Percentiles rank a stretch among this genome's conserved stretches.
Conservation (phyloP, 2,113 vertebrate species). For the Progne subis region DNA sequence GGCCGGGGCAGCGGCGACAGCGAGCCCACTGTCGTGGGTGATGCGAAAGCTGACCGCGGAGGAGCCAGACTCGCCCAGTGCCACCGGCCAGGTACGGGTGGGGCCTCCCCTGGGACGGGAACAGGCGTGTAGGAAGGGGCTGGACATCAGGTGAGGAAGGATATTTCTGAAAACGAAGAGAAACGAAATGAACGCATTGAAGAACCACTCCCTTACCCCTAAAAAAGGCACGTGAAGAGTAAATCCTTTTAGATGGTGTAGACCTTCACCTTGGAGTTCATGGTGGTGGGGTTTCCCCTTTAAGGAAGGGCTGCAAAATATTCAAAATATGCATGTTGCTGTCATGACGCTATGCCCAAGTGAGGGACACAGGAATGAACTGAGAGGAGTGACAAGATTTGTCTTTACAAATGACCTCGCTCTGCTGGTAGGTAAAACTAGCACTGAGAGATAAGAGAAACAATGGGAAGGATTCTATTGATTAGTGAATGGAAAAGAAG, state of each 20-base stretch:
- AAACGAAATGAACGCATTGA: neutral
- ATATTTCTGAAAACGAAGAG: neutral
- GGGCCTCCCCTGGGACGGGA: neutral
- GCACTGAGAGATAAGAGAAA: too few relatives aligned
- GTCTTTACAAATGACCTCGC: too few relatives aligned
- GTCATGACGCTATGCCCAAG: neutral
- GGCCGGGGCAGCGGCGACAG: too few relatives aligned
- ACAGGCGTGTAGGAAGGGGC: neutral
- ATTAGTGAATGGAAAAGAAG: too few relatives aligned
- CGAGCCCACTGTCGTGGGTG: too few relatives aligned
- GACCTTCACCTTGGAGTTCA: neutral
- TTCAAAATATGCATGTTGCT: neutral
- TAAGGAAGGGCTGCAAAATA: neutral
- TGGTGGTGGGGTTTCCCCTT: neutral
- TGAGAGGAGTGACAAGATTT: too few relatives aligned
- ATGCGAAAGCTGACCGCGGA: accelerated
- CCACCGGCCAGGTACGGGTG: accelerated
- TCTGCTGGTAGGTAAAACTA: too few relatives aligned
- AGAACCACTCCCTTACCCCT: accelerated
- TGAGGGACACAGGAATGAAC: neutral
- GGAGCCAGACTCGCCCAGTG: accelerated
- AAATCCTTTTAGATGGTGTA: neutral
- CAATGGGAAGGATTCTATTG: too few relatives aligned
- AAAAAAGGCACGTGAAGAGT: accelerated
- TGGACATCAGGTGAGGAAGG: neutral